These are phyloP conservation scores for Brachynemurus nebulosus DNA, from an alignment of 2,888 invertebrate species.

Conservation along the genomic window DNA sequence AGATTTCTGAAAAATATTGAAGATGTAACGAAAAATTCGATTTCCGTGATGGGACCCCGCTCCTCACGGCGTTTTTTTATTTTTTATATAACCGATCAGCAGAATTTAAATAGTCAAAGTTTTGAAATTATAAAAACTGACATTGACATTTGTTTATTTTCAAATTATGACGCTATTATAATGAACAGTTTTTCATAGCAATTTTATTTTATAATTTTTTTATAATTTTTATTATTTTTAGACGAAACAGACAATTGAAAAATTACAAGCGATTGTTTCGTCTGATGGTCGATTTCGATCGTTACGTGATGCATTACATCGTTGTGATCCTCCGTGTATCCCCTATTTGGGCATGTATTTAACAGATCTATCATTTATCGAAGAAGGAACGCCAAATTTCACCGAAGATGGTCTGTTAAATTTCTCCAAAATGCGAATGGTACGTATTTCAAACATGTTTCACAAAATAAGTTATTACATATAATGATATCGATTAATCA, in stretches of 20 bases:
- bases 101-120: no score
- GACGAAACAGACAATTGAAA: constrained; percentile 79
- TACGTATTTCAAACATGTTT: constrained; percentile 27
- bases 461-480: neutral
- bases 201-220: no score
- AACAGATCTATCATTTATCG: constrained; percentile 82
- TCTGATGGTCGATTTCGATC: constrained; percentile 81
- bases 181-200: no score
- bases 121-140: no score
- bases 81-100: no score
- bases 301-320: constrained; percentile 72
- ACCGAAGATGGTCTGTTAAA: constrained; percentile 79
- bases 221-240: no score
- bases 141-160: no score
- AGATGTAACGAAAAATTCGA: no score
- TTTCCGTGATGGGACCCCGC: no score
- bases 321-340: constrained; percentile 80
- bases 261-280: constrained; percentile 72
- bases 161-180: no score
- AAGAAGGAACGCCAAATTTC: constrained; percentile 83
- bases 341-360: constrained; percentile 81
- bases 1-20: no score
- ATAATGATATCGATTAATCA: neutral
- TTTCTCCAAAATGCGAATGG: constrained; percentile 93
- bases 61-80: no score